Evolutionary conservation across 1,140 invertebrate species (phyloP).

Genomic region (Aphelinus certus): DNA sequence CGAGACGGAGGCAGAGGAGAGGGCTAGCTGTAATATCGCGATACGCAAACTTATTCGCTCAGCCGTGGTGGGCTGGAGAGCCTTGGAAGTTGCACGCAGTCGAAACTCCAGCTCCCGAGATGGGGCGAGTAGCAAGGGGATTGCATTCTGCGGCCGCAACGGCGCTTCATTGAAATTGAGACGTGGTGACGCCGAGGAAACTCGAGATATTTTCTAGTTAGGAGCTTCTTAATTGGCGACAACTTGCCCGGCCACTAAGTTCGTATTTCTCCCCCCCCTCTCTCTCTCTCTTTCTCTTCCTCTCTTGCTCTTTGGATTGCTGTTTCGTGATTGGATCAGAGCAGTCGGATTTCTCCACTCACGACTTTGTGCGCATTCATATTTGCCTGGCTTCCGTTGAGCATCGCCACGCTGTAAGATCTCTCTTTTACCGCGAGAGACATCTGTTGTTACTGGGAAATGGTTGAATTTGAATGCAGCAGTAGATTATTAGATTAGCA

Average conservation of each 20-base stretch:
- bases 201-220: conserved; percentile 24
- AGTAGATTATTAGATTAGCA: too few species aligned
- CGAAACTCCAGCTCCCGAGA: conserved; percentile 3
- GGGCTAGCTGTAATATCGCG: conserved; percentile 52
- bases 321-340: neutral
- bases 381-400: too few species aligned
- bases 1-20: conserved; percentile 39
- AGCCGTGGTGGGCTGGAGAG: conserved; percentile 9
- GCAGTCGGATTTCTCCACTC: too few species aligned
- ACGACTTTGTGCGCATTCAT: too few species aligned
- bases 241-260: neutral
- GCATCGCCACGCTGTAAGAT: too few species aligned
- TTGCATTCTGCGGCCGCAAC: neutral
- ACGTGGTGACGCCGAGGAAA: neutral
- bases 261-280: too few species aligned
- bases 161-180: conserved; percentile 6
- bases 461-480: too few species aligned
- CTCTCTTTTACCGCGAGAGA: too few species aligned
- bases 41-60: conserved; percentile 55
- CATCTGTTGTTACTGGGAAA: too few species aligned
- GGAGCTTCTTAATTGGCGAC: conserved; percentile 3
- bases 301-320: neutral
- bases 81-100: neutral
- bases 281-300: too few species aligned
- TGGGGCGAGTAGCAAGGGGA: neutral